Conservation (phyloP, 2,797 vertebrate species). For the Hirundo rustica region DNA sequence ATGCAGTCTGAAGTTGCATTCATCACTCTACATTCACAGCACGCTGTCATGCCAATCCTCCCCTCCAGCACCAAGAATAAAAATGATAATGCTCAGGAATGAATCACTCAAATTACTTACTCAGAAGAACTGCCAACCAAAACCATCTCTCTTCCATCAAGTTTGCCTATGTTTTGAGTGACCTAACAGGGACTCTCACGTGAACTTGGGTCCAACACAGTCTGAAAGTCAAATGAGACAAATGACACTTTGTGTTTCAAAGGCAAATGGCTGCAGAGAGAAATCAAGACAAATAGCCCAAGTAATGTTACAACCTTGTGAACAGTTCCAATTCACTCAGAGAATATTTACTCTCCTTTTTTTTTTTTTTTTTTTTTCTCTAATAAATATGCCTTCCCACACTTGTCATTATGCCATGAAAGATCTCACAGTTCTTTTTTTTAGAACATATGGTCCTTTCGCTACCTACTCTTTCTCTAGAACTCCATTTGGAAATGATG, state of each 20-base stretch:
- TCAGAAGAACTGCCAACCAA: neutral
- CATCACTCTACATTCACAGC: neutral
- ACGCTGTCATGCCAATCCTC: neutral
- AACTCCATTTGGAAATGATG: conserved; percentile 25
- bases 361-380: neutral
- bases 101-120: conserved; percentile 33
- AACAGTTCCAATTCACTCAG: neutral
- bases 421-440: neutral
- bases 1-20: neutral
- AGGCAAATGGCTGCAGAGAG: neutral
- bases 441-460: conserved; percentile 45
- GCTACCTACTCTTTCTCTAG: conserved; percentile 23
- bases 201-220: neutral
- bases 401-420: neutral
- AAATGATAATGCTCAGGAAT: neutral
- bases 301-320: neutral
- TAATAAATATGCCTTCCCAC: conserved; percentile 28
- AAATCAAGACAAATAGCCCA: neutral
- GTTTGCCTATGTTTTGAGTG: neutral
- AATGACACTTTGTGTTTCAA: neutral
- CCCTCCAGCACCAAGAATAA: neutral
- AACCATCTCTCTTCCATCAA: neutral
- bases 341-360: neutral
- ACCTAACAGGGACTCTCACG: neutral
- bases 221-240: neutral